These are phyloP conservation scores for Pituophis catenifer DNA, from an alignment of 2,113 vertebrate species.

Conservation along the genomic window DNA sequence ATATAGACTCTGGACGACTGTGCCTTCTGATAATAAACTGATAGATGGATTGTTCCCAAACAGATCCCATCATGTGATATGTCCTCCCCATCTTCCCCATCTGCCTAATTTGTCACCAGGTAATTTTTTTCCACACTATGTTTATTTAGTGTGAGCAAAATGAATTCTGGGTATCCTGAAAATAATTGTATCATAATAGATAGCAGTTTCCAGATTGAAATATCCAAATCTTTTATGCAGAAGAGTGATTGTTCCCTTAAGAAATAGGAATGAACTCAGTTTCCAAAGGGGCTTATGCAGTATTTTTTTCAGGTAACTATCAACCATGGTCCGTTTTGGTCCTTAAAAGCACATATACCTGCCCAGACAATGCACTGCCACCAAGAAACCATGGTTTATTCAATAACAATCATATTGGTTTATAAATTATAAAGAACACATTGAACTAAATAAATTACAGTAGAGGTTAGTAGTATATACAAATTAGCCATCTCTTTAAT, in stretches of 20 bases:
- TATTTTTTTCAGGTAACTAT: not conserved
- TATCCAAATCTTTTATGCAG: not conserved
- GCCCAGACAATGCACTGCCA: not conserved
- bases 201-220: not conserved
- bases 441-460: not conserved
- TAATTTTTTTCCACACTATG: conserved; percentile 54
- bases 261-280: not conserved
- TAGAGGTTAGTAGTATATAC: not conserved
- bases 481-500: not conserved
- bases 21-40: conserved; percentile 67
- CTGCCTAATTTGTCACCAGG: conserved; percentile 74
- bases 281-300: not conserved
- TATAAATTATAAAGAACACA: not conserved
- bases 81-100: conserved; percentile 71
- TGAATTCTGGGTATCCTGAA: not conserved
- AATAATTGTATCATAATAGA: not conserved
- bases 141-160: not conserved
- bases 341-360: not conserved
- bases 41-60: conserved; percentile 66
- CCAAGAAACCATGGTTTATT: not conserved
- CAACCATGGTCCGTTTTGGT: not conserved
- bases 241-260: not conserved
- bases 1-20: conserved; percentile 68
- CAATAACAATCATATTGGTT: not conserved
- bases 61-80: conserved; percentile 61